Base-by-base conservation (phyloP, 2,888 invertebrate genomes). In the Agonopterix heracliana region DNA sequence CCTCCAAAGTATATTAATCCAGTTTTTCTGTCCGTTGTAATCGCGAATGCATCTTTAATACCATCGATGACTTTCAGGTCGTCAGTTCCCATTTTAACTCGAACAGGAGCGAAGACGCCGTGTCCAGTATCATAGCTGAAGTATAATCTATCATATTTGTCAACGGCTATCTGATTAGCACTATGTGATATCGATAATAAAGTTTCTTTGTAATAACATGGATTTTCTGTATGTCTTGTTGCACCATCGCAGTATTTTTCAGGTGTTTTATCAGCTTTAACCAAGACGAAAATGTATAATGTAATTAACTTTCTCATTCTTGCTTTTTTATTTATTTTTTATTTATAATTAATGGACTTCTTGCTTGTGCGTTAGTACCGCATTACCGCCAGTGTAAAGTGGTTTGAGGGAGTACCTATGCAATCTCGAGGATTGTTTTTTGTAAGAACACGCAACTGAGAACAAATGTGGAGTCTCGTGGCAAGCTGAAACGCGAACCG, bases 101-200 rank as follows among this genome's bases (percentile, higher is more conserved):
- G 57, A 1, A 77, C 81, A 5, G 84, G 82, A 1, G 74, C 53
- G 51, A 78, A 82, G 53, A 84, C 82, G 1, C 82, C 82, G 54
- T 78, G 68, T 2, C 83, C 83, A 1, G 72, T 67, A 57, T 84
- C 84, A 49, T 83, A 81, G 54, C 85, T 84, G 56, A 84, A 83
- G 60, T 79, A 85, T 2, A 86, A 47, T 1, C 66, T 73, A 50
- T 86, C 81, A 2, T 76, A 59, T 3, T 44, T 71, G 53, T 82
- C 75, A 0, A 86, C 73, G 0, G 81, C 69, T 10, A 86, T 58
- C 62, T 86, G 86, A 56, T 86, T 82, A 0, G 86, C 78, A 45
- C 78, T 85, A 54, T 84, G 84, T 2, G 72, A 46, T 3, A 83
- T 63, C 0, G 68, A 58, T 0, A 74, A 60, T 34, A 86, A 56